Evolutionary conservation across 2,113 vertebrate genomes (phyloP).

Genomic region (Pelusios castaneus): DNA sequence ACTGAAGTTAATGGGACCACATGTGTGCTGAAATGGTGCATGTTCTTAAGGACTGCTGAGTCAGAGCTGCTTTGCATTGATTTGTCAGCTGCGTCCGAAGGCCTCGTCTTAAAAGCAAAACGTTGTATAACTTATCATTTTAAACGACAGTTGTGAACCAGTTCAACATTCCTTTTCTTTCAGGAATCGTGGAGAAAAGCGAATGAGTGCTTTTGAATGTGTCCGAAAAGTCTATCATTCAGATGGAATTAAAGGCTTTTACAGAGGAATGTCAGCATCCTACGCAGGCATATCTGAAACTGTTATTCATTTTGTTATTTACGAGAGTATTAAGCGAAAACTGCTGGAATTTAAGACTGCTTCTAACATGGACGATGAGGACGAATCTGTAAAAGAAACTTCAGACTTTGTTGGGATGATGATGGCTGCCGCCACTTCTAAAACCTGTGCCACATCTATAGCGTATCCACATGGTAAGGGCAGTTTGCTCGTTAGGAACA

Average conservation of each 20-base stretch:
- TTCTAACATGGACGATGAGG: slow-evolving; percentile 85
- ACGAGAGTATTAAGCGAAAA: slow-evolving; percentile 96
- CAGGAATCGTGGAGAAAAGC: slow-evolving; percentile 91
- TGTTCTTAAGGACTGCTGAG: not conserved
- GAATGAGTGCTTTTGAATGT: slow-evolving; percentile 94
- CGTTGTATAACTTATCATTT: not conserved
- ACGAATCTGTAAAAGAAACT: slow-evolving; percentile 89
- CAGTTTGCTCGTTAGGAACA: not conserved
- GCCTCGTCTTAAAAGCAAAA: not conserved
- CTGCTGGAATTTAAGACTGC: slow-evolving; percentile 86
- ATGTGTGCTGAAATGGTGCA: not conserved
- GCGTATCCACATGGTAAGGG: slow-evolving; percentile 95
- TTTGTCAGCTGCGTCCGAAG: not conserved
- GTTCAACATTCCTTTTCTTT: not conserved
- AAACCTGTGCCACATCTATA: slow-evolving; percentile 95
- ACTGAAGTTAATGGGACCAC: not conserved
- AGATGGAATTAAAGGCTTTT: slow-evolving; percentile 94
- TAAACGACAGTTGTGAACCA: not conserved
- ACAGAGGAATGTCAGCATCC: slow-evolving; percentile 97
- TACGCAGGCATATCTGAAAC: slow-evolving; percentile 99
- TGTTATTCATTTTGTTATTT: slow-evolving; percentile 99
- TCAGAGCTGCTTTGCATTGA: not conserved
- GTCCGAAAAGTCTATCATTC: slow-evolving; percentile 91
- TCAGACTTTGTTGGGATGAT: slow-evolving; percentile 97
- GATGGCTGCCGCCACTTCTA: slow-evolving; percentile 97